Conservation (phyloP, 2,888 invertebrate species). For the Apamea sordens region DNA sequence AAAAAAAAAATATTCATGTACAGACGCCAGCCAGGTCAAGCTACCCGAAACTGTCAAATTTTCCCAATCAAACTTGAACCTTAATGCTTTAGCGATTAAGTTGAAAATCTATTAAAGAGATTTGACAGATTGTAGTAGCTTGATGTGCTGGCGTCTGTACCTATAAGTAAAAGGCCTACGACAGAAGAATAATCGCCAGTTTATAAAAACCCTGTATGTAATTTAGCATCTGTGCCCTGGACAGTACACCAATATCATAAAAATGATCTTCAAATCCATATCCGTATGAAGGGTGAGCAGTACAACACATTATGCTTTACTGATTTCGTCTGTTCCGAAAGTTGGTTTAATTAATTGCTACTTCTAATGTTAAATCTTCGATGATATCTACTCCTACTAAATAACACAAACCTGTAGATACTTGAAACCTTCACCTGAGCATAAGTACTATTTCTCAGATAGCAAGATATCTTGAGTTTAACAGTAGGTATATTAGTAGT, state of each 20-base stretch:
- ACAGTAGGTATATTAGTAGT: background rate
- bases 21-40: too few relatives aligned
- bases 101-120: too few relatives aligned
- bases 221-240: background rate
- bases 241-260: background rate
- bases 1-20: too few relatives aligned
- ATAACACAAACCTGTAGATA: background rate
- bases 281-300: background rate
- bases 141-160: too few relatives aligned
- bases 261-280: background rate
- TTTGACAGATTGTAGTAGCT: too few relatives aligned
- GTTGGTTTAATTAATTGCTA: background rate
- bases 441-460: background rate
- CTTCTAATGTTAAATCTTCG: too few relatives aligned
- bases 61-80: too few relatives aligned
- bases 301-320: background rate
- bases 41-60: too few relatives aligned
- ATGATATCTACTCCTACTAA: background rate
- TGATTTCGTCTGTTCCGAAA: background rate
- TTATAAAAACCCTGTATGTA: background rate
- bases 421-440: background rate
- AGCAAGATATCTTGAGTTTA: background rate
- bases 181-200: background rate
- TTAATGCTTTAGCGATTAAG: too few relatives aligned
- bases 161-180: too few relatives aligned